A percentile compares a stretch with the other conserved stretches of the same genome.
Conservation (phyloP, 2,113 vertebrate genomes). For the Laterallus jamaicensis region DNA sequence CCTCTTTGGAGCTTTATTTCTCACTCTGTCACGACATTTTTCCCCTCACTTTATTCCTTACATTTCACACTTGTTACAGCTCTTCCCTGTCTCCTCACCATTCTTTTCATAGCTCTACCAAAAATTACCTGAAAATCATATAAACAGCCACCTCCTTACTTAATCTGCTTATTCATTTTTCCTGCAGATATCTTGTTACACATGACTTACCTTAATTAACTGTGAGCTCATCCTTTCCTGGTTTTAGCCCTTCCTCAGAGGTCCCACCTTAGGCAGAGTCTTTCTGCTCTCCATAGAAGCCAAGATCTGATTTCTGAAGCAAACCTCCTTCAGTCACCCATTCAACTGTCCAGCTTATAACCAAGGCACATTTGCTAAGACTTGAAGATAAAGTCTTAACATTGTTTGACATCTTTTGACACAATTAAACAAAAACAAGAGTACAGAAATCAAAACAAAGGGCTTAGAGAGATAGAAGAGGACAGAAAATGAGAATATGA, state of each 20-base stretch:
- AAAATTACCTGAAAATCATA: not conserved
- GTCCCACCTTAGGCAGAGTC: not conserved
- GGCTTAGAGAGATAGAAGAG: not conserved
- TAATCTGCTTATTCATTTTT: not conserved
- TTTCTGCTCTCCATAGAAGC: not conserved
- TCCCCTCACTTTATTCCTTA: not conserved
- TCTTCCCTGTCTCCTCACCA: not conserved
- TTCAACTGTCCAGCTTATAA: not conserved
- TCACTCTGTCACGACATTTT: not conserved
- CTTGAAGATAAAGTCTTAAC: accelerated
- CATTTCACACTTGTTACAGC: not conserved
- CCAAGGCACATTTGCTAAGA: not conserved
- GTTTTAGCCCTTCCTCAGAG: not conserved
- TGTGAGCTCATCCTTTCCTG: accelerated
- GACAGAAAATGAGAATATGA: not conserved
- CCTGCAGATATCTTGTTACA: not conserved
- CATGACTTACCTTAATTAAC: not conserved
- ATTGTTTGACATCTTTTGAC: not conserved
- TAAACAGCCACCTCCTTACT: not conserved
- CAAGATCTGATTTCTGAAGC: not conserved
- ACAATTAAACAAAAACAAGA: not conserved
- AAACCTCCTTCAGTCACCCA: not conserved
- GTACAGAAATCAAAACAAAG: not conserved
- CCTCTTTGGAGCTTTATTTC: not conserved
- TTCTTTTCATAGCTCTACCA: not conserved